phyloP scores from a whole-genome alignment of 2,888 invertebrate genomes.

The Drosophila greeni region DNA sequence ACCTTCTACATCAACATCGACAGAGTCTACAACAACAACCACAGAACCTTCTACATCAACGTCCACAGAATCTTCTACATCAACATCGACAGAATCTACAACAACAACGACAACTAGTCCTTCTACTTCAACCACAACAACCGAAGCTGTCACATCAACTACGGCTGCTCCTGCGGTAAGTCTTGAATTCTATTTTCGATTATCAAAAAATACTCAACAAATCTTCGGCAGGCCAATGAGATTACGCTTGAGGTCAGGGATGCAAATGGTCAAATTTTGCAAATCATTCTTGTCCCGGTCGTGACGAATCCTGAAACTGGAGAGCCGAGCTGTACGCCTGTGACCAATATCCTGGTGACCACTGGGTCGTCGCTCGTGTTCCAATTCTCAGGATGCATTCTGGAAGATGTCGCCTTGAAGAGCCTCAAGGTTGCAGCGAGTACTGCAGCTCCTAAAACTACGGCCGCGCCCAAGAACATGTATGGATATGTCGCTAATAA shows the following conservation, averaged over 20 bases:
- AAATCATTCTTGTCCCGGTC: neutral
- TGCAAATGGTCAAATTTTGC: neutral
- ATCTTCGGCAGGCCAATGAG: neutral
- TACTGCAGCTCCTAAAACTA: neutral
- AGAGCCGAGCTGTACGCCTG: conserved; percentile 5
- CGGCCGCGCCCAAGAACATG: neutral
- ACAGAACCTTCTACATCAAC: neutral
- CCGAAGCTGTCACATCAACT: neutral
- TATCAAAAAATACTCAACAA: neutral
- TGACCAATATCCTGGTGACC: conserved; percentile 14
- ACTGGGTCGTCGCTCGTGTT: conserved; percentile 4
- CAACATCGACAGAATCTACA: neutral
- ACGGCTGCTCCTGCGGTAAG: neutral
- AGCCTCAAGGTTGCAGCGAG: neutral
- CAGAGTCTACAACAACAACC: neutral
- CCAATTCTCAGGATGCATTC: conserved; percentile 22
- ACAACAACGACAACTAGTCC: too few relatives aligned
- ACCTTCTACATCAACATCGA: neutral
- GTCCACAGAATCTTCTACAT: neutral
- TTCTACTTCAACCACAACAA: neutral
- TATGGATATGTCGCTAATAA: neutral
- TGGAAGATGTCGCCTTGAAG: neutral
- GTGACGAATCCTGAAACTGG: neutral
- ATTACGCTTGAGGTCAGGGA: conserved; percentile 1
- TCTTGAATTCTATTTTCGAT: neutral